Conservation (phyloP, 2,113 vertebrate species). For the Oostethus manadensis region DNA sequence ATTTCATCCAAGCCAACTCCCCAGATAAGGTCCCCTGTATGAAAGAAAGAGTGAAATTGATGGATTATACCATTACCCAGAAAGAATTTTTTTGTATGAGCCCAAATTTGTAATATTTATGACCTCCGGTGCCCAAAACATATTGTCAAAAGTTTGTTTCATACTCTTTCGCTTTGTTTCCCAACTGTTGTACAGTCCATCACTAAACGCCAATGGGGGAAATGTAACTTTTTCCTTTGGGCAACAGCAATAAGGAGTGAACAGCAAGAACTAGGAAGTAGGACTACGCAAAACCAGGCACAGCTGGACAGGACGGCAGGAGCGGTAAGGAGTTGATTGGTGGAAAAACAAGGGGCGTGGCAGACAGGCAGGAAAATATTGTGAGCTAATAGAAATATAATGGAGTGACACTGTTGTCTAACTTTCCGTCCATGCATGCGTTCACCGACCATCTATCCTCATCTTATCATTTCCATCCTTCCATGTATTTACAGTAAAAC, state of each 20-base stretch:
- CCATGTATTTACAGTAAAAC: too few relatives aligned
- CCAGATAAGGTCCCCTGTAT: conserved; percentile 14
- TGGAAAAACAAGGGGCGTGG: too few relatives aligned
- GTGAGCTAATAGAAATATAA: too few relatives aligned
- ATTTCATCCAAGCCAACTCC: conserved; percentile 19
- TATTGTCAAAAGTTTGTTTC: conserved; percentile 13
- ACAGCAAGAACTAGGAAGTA: too few relatives aligned
- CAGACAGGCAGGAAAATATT: too few relatives aligned
- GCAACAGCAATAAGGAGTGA: not conserved
- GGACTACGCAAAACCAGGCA: too few relatives aligned
- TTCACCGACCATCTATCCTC: too few relatives aligned
- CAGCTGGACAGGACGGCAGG: too few relatives aligned
- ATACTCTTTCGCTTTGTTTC: not conserved
- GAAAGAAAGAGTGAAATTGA: conserved; percentile 23
- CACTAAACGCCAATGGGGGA: not conserved
- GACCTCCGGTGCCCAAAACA: conserved; percentile 33
- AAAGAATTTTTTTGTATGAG: conserved; percentile 33
- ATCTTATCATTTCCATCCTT: too few relatives aligned
- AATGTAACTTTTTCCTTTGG: not conserved
- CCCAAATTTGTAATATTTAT: conserved; percentile 30
- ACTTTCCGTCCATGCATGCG: too few relatives aligned
- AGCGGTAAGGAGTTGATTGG: too few relatives aligned
- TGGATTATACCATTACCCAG: conserved; percentile 40
- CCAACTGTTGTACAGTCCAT: not conserved
- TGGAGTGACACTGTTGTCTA: too few relatives aligned